Conservation (phyloP, 2,888 invertebrate species). For the Lasioglossum morio region DNA sequence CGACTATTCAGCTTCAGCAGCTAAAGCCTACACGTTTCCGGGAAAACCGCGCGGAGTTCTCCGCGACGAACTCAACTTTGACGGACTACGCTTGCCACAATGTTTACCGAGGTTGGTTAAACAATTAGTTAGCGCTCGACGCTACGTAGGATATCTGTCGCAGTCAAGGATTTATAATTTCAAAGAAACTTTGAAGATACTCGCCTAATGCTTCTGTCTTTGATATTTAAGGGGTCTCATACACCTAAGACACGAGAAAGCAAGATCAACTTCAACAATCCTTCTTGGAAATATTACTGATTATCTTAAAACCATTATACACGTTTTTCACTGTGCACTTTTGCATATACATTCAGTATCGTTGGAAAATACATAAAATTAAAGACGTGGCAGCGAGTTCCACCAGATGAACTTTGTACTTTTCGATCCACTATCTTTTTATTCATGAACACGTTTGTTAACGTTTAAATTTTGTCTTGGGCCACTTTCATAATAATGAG, state of each 20-base stretch:
- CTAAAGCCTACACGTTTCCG: neutral
- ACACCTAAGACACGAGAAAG: conserved; percentile 6
- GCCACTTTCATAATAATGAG: no score
- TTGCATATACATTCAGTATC: neutral
- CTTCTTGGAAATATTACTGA: neutral
- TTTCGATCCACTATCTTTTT: neutral
- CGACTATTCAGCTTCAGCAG: neutral
- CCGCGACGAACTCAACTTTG: neutral
- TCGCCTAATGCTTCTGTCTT: neutral
- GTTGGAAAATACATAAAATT: neutral
- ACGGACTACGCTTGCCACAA: neutral
- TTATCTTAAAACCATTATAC: neutral
- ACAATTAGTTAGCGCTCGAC: neutral
- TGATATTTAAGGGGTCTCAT: neutral
- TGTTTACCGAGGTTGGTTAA: neutral
- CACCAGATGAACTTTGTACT: neutral
- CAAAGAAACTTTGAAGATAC: neutral
- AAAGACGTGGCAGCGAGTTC: neutral
- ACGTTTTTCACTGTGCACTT: neutral
- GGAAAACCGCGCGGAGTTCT: neutral
- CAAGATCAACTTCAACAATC: neutral
- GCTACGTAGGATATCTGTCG: neutral
- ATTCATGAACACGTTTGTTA: neutral
- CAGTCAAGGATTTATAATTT: conserved; percentile 6
- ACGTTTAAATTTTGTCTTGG: no score